Conservation (phyloP, 2,888 invertebrate genomes). For the Escarpia spicata region DNA sequence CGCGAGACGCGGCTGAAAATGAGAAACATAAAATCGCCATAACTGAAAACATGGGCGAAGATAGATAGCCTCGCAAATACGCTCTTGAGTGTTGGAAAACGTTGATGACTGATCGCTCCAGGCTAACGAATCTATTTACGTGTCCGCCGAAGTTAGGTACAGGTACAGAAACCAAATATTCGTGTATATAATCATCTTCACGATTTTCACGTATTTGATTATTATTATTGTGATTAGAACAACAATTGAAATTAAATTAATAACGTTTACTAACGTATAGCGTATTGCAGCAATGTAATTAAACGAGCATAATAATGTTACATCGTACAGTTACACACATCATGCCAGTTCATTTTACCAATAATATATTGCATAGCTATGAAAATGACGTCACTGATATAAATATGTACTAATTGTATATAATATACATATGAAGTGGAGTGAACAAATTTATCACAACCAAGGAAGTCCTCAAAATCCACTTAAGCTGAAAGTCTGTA, state of each 20-base stretch:
- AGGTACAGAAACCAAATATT: neutral
- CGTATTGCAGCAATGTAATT: no score
- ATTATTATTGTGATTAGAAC: neutral
- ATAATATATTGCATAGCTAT: no score
- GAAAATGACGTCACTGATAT: no score
- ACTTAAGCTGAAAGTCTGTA: no score
- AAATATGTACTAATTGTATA: no score
- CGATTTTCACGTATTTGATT: neutral
- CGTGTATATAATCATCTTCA: neutral
- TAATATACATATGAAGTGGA: no score
- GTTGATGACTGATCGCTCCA: neutral
- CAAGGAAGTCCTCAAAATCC: no score
- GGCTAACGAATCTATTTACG: neutral
- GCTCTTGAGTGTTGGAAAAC: neutral
- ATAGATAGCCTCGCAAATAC: neutral
- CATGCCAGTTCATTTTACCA: no score
- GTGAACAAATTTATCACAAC: no score
- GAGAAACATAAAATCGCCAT: neutral
- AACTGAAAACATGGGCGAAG: neutral
- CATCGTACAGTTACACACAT: no score
- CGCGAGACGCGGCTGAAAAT: neutral
- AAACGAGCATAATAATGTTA: no score
- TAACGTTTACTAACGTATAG: neutral
- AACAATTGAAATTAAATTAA: neutral
- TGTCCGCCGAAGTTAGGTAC: neutral